phyloP scores from a whole-genome alignment of 2,113 vertebrate genomes.

The Peucedramus taeniatus region DNA sequence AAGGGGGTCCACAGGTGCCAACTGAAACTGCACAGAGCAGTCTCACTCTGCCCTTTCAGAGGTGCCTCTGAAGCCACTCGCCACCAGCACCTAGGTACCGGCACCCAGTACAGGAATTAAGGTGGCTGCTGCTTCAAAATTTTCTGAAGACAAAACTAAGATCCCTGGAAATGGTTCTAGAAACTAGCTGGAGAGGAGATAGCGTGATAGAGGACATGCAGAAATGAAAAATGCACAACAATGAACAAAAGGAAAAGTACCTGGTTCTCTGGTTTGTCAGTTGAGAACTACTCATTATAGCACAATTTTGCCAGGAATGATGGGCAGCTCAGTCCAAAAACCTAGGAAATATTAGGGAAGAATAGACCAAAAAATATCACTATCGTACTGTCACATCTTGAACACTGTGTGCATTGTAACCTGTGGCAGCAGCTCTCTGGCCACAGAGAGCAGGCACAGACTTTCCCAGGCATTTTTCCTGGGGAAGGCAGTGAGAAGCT shows the following conservation, averaged over 20 bases:
- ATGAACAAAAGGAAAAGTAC: neutral
- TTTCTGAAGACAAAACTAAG: neutral
- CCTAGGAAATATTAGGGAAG: neutral
- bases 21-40: rapidly evolving
- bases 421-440: too few species aligned
- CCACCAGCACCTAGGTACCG: neutral
- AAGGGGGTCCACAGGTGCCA: rapidly evolving
- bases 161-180: neutral
- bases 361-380: neutral
- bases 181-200: neutral
- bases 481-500: too few species aligned
- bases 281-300: neutral
- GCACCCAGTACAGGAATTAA: neutral
- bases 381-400: neutral
- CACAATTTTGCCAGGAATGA: neutral
- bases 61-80: rapidly evolving
- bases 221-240: neutral
- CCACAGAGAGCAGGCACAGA: too few species aligned
- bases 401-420: neutral
- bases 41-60: rapidly evolving
- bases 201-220: neutral
- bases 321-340: neutral
- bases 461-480: too few species aligned
- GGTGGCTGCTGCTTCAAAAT: neutral
- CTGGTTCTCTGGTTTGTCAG: neutral